Conservation (phyloP, 2,888 invertebrate genomes). For the Plebejus anna region DNA sequence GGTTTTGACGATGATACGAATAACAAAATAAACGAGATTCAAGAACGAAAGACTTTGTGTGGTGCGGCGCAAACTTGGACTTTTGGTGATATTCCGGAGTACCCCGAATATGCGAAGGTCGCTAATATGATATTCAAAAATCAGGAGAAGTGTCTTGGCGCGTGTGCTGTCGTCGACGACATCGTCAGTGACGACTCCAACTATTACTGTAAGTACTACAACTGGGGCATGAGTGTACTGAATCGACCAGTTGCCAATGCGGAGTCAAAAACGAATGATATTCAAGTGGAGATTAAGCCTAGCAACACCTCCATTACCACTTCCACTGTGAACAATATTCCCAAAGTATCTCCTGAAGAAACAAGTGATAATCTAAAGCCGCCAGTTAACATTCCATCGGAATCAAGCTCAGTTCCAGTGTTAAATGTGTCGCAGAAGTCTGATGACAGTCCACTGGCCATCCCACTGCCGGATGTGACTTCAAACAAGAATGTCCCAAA, state of each 20-base stretch:
- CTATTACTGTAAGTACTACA: constrained; percentile 64
- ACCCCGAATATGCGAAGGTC: constrained; percentile 44
- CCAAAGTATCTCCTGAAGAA: constrained; percentile 1
- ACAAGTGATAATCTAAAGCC: neutral
- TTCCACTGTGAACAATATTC: neutral
- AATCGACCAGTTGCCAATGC: constrained; percentile 33
- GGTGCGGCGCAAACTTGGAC: constrained; percentile 52
- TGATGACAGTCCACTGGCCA: neutral
- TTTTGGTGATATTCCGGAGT: constrained; percentile 45
- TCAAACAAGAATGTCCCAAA: constrained; percentile 23
- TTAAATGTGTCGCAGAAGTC: constrained; percentile 5
- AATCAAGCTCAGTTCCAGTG: neutral
- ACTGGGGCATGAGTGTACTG: constrained; percentile 56
- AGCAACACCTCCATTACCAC: constrained; percentile 10
- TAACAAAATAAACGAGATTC: constrained; percentile 45
- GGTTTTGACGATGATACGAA: constrained; percentile 47
- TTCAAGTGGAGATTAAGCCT: constrained; percentile 1
- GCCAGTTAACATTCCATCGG: neutral
- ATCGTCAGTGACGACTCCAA: constrained; percentile 51
- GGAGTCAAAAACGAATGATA: constrained; percentile 31
- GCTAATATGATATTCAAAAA: constrained; percentile 47
- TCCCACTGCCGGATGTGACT: neutral
- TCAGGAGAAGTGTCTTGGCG: constrained; percentile 49
- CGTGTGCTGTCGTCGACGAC: constrained; percentile 51
- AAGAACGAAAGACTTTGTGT: constrained; percentile 52